phyloP scores from a whole-genome alignment of 2,797 vertebrate species.

The Cuniculus paca region DNA sequence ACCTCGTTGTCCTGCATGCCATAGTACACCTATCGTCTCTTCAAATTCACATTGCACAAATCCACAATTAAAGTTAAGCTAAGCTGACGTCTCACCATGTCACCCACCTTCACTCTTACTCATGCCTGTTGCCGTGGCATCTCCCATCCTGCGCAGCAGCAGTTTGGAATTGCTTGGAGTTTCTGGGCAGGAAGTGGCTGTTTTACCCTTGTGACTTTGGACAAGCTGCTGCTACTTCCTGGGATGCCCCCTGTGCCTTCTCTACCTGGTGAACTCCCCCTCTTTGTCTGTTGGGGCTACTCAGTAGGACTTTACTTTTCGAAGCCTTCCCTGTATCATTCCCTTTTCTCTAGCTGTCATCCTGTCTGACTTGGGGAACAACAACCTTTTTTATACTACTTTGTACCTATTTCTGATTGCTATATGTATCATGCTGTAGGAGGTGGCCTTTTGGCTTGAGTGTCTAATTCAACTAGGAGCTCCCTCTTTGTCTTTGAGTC shows the following conservation, averaged over 20 bases:
- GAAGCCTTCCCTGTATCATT: not conserved
- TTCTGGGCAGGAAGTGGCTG: not conserved
- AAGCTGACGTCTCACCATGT: not conserved
- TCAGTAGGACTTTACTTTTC: not conserved
- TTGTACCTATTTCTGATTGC: fast-evolving
- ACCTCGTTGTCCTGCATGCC: not conserved
- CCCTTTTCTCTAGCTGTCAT: not conserved
- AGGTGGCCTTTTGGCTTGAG: not conserved
- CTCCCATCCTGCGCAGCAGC: not conserved
- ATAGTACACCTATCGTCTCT: not conserved
- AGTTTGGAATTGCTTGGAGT: fast-evolving
- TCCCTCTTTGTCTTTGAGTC: not conserved
- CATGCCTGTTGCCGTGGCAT: conserved; percentile 66
- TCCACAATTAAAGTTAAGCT: not conserved
- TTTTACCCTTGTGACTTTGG: not conserved
- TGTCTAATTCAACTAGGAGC: not conserved
- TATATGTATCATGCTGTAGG: not conserved
- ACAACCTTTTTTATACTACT: not conserved
- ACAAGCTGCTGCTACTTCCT: conserved; percentile 74
- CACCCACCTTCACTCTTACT: not conserved
- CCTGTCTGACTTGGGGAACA: not conserved
- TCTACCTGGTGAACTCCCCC: not conserved
- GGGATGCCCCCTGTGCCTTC: conserved; percentile 32
- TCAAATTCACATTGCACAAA: not conserved
- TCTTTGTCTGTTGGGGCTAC: not conserved